Percentiles rank a stretch among this genome's conserved stretches.
These are phyloP conservation scores for Siniperca knerii DNA, from an alignment of 2,113 vertebrate genomes.

Conservation along the genomic window DNA sequence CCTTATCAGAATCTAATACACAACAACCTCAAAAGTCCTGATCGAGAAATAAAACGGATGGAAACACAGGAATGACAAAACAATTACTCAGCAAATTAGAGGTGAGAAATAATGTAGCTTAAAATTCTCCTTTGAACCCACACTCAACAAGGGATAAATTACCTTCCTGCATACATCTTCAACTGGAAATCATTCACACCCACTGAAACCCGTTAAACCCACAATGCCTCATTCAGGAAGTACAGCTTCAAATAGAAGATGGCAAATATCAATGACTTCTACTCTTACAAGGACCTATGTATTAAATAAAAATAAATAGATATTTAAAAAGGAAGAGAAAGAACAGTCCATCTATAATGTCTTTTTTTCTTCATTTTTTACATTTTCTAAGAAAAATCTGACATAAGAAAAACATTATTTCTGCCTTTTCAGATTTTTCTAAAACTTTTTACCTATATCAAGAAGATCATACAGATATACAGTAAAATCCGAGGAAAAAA, in stretches of 20 bases:
- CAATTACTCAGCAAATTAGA: slow-evolving; percentile 76
- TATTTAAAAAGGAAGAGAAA: slow-evolving; percentile 80
- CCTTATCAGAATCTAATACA: slow-evolving; percentile 75
- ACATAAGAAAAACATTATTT: slow-evolving; percentile 90
- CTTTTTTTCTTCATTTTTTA: slow-evolving; percentile 82
- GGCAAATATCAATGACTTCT: slow-evolving; percentile 77
- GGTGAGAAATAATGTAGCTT: slow-evolving; percentile 75
- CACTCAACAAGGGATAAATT: slow-evolving; percentile 63
- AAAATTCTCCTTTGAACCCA: slow-evolving; percentile 65
- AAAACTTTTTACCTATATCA: slow-evolving; percentile 84
- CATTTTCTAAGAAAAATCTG: slow-evolving; percentile 94
- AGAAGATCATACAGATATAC: slow-evolving; percentile 82
- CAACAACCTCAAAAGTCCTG: slow-evolving; percentile 76
- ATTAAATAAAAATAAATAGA: slow-evolving; percentile 87
- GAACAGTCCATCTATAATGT: slow-evolving; percentile 89
- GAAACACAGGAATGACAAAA: slow-evolving; percentile 85
- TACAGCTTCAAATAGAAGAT: slow-evolving; percentile 76
- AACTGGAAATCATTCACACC: slow-evolving; percentile 69
- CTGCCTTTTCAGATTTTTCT: slow-evolving; percentile 92
- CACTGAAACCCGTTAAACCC: slow-evolving; percentile 70
- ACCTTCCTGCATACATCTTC: slow-evolving; percentile 68
- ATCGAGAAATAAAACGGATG: slow-evolving; percentile 78
- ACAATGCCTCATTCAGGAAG: slow-evolving; percentile 75
- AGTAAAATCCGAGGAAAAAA: slow-evolving; percentile 72
- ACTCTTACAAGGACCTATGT: slow-evolving; percentile 75